Evolutionary conservation across 2,113 vertebrate species (phyloP).

Genomic region (Myanophis thanlyinensis): DNA sequence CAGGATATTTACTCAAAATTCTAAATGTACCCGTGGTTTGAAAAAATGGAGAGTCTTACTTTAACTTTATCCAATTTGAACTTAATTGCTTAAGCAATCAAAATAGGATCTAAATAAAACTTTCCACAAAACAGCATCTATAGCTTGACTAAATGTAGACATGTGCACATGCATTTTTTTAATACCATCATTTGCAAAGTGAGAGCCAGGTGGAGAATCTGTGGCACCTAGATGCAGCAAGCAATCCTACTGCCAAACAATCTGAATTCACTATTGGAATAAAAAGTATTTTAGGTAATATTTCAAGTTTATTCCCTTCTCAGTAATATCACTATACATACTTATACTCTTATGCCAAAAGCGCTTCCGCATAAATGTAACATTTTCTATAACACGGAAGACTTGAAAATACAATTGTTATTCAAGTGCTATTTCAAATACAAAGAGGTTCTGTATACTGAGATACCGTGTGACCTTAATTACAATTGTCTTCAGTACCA

Average conservation of each 20-base stretch:
- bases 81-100: background rate
- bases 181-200: background rate
- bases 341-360: background rate
- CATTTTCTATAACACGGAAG: background rate
- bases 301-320: background rate
- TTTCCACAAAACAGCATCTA: background rate
- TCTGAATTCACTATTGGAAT: background rate
- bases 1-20: background rate
- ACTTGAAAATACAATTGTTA: background rate
- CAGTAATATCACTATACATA: background rate
- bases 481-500: slow-evolving; percentile 18
- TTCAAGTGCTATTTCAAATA: background rate
- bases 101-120: background rate
- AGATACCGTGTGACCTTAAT: background rate
- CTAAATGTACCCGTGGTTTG: background rate
- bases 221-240: background rate
- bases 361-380: background rate
- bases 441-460: background rate
- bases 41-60: background rate
- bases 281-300: background rate
- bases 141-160: background rate
- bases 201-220: background rate
- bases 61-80: background rate
- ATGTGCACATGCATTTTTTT: background rate
- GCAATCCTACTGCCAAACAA: background rate